phyloP scores from a whole-genome alignment of 2,797 vertebrate genomes.

The Syngnathus acus region DNA sequence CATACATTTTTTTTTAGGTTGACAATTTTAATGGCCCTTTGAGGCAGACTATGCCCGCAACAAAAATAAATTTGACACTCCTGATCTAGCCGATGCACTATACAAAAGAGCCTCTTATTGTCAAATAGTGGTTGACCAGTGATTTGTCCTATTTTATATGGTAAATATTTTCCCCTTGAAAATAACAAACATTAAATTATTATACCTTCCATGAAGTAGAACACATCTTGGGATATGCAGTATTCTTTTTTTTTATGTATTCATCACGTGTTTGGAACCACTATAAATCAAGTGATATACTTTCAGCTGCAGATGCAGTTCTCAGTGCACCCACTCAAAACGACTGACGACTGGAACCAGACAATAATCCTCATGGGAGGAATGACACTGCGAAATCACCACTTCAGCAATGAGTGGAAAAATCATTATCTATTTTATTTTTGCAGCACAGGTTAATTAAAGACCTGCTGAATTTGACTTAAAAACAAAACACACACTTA shows the following conservation, averaged over 20 bases:
- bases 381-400: constrained; percentile 39
- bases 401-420: constrained; percentile 29
- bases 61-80: no score
- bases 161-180: background rate
- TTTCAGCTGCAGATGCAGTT: constrained; percentile 6
- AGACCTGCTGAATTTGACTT: constrained; percentile 46
- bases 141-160: background rate
- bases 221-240: no score
- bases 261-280: background rate
- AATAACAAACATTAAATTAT: background rate
- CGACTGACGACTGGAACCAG: no score
- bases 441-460: constrained; percentile 50
- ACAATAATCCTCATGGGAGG: constrained; percentile 11
- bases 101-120: background rate
- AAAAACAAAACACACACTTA: constrained; percentile 36
- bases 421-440: constrained; percentile 40
- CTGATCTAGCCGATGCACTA: background rate
- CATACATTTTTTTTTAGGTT: no score
- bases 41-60: no score
- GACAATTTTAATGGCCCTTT: no score
- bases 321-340: constrained; percentile 9
- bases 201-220: background rate
- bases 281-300: constrained; percentile 1
- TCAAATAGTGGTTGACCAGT: background rate
- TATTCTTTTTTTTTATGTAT: no score